These are phyloP conservation scores for Steinernema khuongi DNA, from an alignment of 1,140 invertebrate species.

Conservation along the genomic window DNA sequence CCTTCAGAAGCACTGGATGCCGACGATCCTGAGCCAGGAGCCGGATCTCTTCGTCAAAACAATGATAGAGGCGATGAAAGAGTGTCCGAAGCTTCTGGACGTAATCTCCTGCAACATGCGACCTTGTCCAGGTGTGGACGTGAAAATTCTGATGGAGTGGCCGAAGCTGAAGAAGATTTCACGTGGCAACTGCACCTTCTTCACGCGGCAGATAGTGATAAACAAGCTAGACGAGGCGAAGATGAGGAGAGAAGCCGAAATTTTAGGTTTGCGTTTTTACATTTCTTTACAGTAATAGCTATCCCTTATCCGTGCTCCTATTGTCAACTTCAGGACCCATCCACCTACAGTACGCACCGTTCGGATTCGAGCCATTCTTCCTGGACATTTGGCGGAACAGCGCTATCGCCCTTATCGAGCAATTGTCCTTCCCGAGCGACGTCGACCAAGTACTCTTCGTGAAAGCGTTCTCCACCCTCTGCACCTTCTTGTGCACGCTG, in stretches of 20 bases:
- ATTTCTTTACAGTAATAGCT: not conserved
- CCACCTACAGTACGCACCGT: constrained; percentile 1
- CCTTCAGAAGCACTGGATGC: constrained; percentile 6
- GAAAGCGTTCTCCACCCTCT: not conserved
- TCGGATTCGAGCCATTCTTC: not conserved
- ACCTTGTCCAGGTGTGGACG: not conserved
- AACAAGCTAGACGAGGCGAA: not conserved
- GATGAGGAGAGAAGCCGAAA: not conserved
- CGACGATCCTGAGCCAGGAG: not conserved
- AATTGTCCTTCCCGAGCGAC: not conserved
- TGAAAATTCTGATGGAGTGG: not conserved
- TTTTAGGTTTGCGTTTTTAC: not conserved
- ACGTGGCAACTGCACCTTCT: not conserved
- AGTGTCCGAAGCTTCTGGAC: not conserved
- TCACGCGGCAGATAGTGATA: not conserved
- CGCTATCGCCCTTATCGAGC: not conserved
- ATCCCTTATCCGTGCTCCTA: not conserved
- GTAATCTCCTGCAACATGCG: not conserved
- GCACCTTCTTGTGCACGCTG: not conserved
- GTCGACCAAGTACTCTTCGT: not conserved
- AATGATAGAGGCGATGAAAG: not conserved
- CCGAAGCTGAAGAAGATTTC: not conserved
- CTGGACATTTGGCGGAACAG: not conserved
- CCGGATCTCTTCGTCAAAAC: not conserved
- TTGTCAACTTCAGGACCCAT: not conserved